These are phyloP conservation scores for Loris lydekkerianus DNA, from an alignment of 2,797 vertebrate genomes.

Conservation along the genomic window DNA sequence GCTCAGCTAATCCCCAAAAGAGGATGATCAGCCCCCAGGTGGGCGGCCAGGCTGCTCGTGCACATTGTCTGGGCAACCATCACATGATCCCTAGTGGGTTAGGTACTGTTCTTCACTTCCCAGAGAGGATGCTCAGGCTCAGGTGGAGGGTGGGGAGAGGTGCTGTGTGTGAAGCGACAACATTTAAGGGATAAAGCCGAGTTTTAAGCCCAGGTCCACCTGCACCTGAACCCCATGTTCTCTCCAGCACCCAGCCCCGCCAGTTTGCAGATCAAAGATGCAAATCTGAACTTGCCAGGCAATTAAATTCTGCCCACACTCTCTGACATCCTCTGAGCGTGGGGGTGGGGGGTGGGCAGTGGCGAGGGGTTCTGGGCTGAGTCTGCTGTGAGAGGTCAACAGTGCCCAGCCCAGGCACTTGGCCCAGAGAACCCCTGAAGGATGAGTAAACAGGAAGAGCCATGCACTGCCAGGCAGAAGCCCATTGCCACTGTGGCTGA, in stretches of 20 bases:
- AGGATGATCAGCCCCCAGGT: background rate
- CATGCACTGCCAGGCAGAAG: fast-evolving
- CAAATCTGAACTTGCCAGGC: slow-evolving; percentile 75
- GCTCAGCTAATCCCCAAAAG: background rate
- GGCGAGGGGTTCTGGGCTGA: background rate
- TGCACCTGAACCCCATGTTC: background rate
- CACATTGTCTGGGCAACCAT: background rate
- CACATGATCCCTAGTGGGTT: background rate
- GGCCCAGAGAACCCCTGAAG: background rate
- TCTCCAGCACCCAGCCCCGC: background rate
- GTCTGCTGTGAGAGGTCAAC: slow-evolving; percentile 4
- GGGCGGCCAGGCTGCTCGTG: background rate
- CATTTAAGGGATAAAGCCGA: background rate
- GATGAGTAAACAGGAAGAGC: background rate
- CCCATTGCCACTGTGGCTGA: too few species aligned
- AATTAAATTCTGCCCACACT: slow-evolving; percentile 73
- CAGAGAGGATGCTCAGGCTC: background rate
- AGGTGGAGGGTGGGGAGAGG: background rate
- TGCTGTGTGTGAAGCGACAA: background rate
- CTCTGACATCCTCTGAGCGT: background rate
- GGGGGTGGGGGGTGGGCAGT: background rate
- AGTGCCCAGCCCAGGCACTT: fast-evolving
- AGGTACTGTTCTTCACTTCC: background rate
- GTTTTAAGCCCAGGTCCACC: background rate
- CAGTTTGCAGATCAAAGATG: slow-evolving; percentile 75